phyloP scores from a whole-genome alignment of 2,113 vertebrate genomes.

The Pogona vitticeps region DNA sequence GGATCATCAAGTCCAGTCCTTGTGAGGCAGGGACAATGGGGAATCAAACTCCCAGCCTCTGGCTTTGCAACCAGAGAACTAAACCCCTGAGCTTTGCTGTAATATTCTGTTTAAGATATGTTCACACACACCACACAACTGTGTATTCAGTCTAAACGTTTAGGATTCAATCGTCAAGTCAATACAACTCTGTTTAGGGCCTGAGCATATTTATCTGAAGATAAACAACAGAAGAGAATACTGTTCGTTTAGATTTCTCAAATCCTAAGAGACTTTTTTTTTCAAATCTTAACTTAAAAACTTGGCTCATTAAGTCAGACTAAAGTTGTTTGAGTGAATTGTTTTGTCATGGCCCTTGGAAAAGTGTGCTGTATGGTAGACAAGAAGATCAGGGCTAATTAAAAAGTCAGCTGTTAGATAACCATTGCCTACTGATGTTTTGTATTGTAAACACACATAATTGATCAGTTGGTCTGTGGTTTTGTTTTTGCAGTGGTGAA shows the following conservation, averaged over 20 bases:
- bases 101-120: too few species aligned
- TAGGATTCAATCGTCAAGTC: too few species aligned
- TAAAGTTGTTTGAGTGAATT: conserved; percentile 11
- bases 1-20: too few species aligned
- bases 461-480: conserved; percentile 16
- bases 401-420: conserved; percentile 11
- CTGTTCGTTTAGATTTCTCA: background rate
- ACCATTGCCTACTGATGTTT: background rate
- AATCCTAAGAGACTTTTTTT: background rate
- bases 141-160: background rate
- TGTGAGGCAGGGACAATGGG: too few species aligned
- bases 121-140: background rate
- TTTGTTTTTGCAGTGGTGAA: background rate
- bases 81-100: too few species aligned
- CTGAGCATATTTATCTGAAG: background rate
- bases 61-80: too few species aligned
- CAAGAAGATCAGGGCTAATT: conserved; percentile 14
- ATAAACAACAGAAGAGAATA: background rate
- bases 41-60: too few species aligned
- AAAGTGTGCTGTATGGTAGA: background rate
- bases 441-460: conserved; percentile 28
- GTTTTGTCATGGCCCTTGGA: conserved; percentile 6
- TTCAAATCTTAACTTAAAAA: conserved; percentile 32
- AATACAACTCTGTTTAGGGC: background rate
- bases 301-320: conserved; percentile 14